Percentiles rank a stretch among this genome's conserved stretches.
phyloP scores from a whole-genome alignment of 2,797 vertebrate genomes.

The Tokudaia tokunoshimensis region DNA sequence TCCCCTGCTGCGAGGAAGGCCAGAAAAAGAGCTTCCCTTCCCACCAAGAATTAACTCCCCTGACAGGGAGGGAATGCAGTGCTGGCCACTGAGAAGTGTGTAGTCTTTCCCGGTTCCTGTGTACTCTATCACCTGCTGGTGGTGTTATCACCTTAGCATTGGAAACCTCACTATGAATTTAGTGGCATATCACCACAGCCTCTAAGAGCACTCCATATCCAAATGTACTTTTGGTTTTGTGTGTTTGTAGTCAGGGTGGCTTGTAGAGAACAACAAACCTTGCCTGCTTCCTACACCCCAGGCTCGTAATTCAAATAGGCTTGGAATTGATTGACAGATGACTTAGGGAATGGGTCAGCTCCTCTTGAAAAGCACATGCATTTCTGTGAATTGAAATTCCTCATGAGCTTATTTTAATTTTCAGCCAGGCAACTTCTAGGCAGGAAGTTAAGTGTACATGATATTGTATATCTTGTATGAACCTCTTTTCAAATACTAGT shows the following conservation, averaged over 20 bases:
- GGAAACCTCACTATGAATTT: background rate
- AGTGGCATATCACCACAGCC: background rate
- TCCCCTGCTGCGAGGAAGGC: background rate
- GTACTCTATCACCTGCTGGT: background rate
- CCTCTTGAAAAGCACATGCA: conserved; percentile 22
- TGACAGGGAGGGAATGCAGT: background rate
- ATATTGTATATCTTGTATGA: background rate
- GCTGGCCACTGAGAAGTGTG: background rate
- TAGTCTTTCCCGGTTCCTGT: background rate
- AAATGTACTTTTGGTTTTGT: background rate
- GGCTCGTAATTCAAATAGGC: no score
- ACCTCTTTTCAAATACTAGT: background rate
- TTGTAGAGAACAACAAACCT: background rate
- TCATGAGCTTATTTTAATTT: background rate
- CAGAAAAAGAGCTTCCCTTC: background rate
- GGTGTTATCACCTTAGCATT: background rate
- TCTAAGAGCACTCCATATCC: background rate
- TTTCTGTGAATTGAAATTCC: conserved; percentile 42
- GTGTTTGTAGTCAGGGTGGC: background rate
- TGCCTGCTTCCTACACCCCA: background rate
- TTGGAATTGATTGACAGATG: background rate
- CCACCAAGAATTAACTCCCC: background rate
- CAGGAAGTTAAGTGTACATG: background rate
- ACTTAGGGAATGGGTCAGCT: background rate
- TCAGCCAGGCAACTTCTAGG: conserved; percentile 6